Evolutionary conservation across 2,888 invertebrate genomes (phyloP).

Genomic region (Saturnia pavonia): DNA sequence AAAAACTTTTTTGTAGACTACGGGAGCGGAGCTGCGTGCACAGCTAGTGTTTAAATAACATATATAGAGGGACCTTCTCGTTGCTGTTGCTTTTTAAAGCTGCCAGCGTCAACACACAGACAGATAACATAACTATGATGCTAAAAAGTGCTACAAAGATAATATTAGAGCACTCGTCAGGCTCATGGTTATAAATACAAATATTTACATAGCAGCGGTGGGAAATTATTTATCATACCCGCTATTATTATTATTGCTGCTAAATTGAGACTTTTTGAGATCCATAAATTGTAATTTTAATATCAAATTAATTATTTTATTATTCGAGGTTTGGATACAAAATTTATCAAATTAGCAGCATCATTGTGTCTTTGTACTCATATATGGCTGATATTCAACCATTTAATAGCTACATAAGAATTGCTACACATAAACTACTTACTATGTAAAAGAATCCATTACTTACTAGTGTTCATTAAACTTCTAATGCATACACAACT

Average conservation of each 20-base stretch:
- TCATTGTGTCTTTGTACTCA: slow-evolving; percentile 40
- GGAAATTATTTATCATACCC: slow-evolving; percentile 68
- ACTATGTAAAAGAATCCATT: slow-evolving; percentile 1
- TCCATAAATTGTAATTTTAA: slow-evolving; percentile 22
- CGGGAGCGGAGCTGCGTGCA: no score
- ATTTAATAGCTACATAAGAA: slow-evolving; percentile 27
- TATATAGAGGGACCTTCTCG: background rate
- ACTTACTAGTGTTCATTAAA: slow-evolving; percentile 19
- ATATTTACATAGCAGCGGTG: slow-evolving; percentile 73
- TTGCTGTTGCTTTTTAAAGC: slow-evolving; percentile 18
- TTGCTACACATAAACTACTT: slow-evolving; percentile 21
- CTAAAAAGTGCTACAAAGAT: background rate
- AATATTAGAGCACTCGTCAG: slow-evolving; percentile 4
- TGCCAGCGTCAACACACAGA: slow-evolving; percentile 31
- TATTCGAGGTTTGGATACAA: slow-evolving; percentile 10
- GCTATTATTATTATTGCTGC: slow-evolving; percentile 59
- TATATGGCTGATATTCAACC: slow-evolving; percentile 30
- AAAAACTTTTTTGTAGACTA: no score
- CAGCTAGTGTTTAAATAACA: background rate
- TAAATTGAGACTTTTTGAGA: slow-evolving; percentile 54
- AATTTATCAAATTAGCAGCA: slow-evolving; percentile 54
- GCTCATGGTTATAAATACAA: slow-evolving; percentile 14
- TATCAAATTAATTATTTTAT: slow-evolving; percentile 4
- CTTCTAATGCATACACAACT: background rate
- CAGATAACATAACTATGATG: slow-evolving; percentile 20